A percentile compares a stretch with the other conserved stretches of the same genome.
Evolutionary conservation across 2,888 invertebrate genomes (phyloP).

Genomic region (Liposcelis brunnea): DNA sequence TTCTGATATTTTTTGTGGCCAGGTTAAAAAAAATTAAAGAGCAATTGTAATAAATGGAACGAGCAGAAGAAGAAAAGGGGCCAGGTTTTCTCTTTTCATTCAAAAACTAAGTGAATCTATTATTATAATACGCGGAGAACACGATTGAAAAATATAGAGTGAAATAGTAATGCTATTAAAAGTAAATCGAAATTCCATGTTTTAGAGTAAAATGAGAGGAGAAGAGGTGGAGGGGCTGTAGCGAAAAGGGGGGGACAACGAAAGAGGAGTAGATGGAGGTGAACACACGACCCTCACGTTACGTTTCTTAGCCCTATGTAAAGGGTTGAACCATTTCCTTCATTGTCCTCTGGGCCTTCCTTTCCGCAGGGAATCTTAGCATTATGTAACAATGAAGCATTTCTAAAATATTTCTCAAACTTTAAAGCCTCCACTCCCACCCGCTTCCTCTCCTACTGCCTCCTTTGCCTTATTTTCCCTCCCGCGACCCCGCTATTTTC

Average conservation of each 20-base stretch:
- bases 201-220: not conserved
- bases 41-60: not conserved
- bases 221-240: no score
- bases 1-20: no score
- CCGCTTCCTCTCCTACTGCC: not conserved
- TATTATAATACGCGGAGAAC: no score
- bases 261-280: no score
- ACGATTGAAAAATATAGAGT: not conserved
- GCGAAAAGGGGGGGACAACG: no score
- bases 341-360: conserved; percentile 5
- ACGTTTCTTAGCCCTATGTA: not conserved
- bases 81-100: not conserved
- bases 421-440: not conserved
- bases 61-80: not conserved
- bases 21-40: not conserved
- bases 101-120: no score
- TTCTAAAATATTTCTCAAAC: conserved; percentile 9
- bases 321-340: conserved; percentile 6
- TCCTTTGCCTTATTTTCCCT: no score
- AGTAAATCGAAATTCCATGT: conserved; percentile 9
- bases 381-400: conserved; percentile 8
- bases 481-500: no score
- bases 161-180: conserved; percentile 8
- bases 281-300: not conserved
- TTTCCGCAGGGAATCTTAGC: conserved; percentile 5